phyloP scores from a whole-genome alignment of 2,797 vertebrate genomes.

The Heterohyrax brucei region DNA sequence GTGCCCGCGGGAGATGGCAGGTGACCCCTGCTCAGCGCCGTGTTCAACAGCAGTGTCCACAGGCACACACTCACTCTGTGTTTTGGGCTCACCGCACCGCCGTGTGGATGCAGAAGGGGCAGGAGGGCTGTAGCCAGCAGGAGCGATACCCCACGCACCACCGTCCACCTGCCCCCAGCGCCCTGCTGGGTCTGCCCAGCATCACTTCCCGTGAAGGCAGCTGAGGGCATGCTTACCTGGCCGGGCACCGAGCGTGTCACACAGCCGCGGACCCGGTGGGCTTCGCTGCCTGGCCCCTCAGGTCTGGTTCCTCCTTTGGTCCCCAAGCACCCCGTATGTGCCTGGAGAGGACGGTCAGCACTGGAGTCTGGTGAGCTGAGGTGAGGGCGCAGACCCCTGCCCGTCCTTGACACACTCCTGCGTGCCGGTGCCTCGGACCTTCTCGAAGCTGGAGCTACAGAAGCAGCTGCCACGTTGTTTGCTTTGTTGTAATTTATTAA shows the following conservation, averaged over 20 bases:
- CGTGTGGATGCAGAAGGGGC: not conserved
- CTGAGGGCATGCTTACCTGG: accelerated
- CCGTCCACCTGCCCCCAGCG: not conserved
- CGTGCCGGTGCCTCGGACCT: accelerated
- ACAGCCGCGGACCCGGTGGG: no score
- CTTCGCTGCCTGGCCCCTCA: no score
- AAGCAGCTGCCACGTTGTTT: no score
- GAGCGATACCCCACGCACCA: accelerated
- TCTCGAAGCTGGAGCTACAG: no score
- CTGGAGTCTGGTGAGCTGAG: not conserved
- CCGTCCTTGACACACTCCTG: not conserved
- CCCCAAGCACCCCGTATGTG: not conserved
- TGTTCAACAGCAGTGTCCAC: not conserved
- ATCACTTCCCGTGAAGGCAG: accelerated
- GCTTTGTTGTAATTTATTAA: not conserved
- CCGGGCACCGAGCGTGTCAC: not conserved
- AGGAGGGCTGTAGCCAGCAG: no score
- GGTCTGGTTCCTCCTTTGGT: no score
- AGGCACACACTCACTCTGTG: not conserved
- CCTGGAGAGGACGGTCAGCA: not conserved
- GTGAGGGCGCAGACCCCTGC: not conserved
- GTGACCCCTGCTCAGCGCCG: not conserved
- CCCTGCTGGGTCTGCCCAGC: not conserved
- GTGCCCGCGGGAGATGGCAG: accelerated
- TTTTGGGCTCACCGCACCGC: not conserved